Evolutionary conservation across 2,113 vertebrate genomes (phyloP).

Genomic region (Zapornia atra): DNA sequence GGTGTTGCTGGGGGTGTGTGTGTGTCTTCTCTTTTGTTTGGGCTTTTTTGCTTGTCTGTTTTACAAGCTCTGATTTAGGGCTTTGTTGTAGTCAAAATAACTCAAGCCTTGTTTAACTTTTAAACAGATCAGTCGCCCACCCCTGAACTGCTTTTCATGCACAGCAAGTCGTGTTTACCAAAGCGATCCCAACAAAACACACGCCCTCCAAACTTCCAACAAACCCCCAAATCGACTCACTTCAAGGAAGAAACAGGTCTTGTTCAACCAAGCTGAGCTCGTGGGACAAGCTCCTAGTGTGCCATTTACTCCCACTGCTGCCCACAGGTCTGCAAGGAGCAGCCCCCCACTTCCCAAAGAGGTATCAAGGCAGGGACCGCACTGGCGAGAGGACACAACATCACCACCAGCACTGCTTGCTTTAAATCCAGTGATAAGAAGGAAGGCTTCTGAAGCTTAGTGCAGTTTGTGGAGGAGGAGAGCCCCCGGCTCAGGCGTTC

Average conservation of each 20-base stretch:
- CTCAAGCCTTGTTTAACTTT: neutral
- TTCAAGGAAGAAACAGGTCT: neutral
- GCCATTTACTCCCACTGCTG: neutral
- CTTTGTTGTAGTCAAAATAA: neutral
- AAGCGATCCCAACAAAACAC: neutral
- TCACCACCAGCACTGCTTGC: neutral
- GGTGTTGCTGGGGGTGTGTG: no score
- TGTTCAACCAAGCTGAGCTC: neutral
- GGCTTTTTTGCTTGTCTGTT: neutral
- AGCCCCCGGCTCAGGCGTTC: neutral
- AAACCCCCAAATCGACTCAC: accelerated
- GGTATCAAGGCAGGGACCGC: accelerated
- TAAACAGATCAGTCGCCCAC: neutral
- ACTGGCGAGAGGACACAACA: accelerated
- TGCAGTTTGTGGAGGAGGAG: neutral
- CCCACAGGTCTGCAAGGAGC: accelerated
- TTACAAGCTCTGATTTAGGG: neutral
- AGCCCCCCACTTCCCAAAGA: neutral
- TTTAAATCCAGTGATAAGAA: neutral
- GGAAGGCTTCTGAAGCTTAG: neutral
- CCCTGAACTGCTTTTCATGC: neutral
- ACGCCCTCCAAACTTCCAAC: neutral
- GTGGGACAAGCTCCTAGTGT: accelerated
- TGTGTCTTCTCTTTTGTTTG: neutral
- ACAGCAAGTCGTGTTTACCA: neutral